Evolutionary conservation across 2,888 invertebrate genomes (phyloP).

Genomic region (Ypsolopha scabrella): DNA sequence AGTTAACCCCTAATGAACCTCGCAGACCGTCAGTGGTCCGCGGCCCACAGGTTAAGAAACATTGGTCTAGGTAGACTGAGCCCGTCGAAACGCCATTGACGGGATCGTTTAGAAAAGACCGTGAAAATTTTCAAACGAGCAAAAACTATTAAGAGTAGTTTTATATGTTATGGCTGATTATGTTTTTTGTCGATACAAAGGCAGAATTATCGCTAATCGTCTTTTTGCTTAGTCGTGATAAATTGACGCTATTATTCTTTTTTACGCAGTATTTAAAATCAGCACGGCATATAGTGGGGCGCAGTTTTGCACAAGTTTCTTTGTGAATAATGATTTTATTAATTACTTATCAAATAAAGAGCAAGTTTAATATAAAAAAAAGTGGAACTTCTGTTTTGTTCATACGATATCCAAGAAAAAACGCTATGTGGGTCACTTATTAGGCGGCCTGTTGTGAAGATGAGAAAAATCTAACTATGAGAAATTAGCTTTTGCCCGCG

Average conservation of each 20-base stretch:
- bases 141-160: background rate
- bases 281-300: background rate
- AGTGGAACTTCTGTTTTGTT: background rate
- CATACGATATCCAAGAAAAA: background rate
- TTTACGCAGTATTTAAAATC: constrained; percentile 1
- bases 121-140: no score
- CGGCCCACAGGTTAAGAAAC: no score
- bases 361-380: constrained; percentile 10
- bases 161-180: background rate
- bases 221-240: background rate
- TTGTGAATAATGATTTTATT: constrained; percentile 5
- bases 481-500: no score
- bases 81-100: no score
- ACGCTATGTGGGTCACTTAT: no score
- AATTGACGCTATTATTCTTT: background rate
- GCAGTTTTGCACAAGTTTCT: background rate
- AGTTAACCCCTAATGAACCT: no score
- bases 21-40: no score
- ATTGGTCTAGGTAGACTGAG: no score
- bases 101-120: no score
- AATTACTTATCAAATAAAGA: constrained; percentile 7
- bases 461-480: no score
- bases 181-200: background rate
- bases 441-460: no score
- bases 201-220: background rate